Percentiles rank a stretch among this genome's conserved stretches.
phyloP scores from a whole-genome alignment of 2,888 invertebrate genomes.

The Desoria tigrina region DNA sequence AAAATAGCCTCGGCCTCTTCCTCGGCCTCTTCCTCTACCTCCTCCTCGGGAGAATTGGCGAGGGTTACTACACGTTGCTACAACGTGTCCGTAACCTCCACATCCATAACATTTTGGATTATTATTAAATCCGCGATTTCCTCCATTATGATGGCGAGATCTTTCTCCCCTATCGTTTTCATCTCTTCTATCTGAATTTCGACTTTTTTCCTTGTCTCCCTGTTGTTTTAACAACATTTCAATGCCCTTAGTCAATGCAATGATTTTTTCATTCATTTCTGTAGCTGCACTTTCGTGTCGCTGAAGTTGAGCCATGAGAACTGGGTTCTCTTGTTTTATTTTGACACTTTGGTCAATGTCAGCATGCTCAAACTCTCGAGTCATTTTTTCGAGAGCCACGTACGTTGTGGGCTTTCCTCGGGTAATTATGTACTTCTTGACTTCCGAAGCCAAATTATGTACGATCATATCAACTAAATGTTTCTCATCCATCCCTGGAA shows the following conservation, averaged over 20 bases:
- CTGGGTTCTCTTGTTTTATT: background rate
- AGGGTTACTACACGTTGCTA: background rate
- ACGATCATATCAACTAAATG: background rate
- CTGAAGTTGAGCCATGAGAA: background rate
- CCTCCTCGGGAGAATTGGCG: background rate
- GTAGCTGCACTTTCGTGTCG: background rate
- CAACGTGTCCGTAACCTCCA: slow-evolving; percentile 3
- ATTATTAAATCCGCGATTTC: slow-evolving; percentile 14
- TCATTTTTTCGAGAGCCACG: background rate
- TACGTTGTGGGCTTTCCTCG: background rate
- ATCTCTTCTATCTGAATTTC: background rate
- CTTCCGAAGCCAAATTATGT: background rate
- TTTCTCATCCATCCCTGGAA: background rate
- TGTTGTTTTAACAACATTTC: background rate
- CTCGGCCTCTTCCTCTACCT: background rate
- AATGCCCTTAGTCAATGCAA: background rate
- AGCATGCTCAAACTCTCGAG: background rate
- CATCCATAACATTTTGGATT: background rate
- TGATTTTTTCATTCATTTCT: background rate
- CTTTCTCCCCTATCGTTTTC: background rate
- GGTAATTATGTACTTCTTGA: background rate
- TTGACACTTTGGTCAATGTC: background rate
- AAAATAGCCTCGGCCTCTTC: too few relatives aligned
- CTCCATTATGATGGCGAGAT: background rate
- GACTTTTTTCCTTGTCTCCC: too few relatives aligned